Conservation (phyloP, 2,888 invertebrate species). For the Galerucella calmariensis region DNA sequence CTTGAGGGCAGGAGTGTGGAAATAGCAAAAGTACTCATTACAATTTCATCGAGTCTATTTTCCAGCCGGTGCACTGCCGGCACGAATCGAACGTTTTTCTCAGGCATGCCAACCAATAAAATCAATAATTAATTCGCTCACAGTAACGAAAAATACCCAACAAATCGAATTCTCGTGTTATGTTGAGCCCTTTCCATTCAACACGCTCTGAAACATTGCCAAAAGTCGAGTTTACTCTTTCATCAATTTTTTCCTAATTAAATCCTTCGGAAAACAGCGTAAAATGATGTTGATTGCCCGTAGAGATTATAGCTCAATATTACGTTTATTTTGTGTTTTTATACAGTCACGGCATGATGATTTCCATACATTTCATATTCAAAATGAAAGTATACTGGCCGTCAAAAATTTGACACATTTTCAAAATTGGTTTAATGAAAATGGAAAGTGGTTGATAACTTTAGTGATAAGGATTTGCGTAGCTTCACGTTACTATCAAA, state of each 20-base stretch:
- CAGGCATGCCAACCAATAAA: conserved; percentile 32
- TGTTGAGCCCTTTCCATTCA: conserved; percentile 13
- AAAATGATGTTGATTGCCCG: not conserved
- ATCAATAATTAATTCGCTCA: conserved; percentile 39
- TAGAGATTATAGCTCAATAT: no score
- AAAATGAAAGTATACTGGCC: no score
- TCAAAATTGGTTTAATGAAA: no score
- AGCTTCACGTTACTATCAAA: no score
- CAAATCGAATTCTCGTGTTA: conserved; percentile 36
- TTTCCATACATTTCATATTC: no score
- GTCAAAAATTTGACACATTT: no score
- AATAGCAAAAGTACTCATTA: conserved; percentile 22
- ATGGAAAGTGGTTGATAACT: no score
- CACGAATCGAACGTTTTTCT: conserved; percentile 17
- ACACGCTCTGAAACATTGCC: conserved; percentile 11
- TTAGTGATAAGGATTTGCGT: no score
- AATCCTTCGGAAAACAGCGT: not conserved
- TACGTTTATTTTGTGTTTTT: no score
- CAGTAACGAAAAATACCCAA: conserved; percentile 23
- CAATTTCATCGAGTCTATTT: conserved; percentile 32
- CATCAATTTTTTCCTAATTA: not conserved
- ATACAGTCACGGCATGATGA: no score
- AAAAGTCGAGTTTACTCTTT: not conserved
- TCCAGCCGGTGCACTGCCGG: conserved; percentile 18
- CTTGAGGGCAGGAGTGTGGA: conserved; percentile 17